phyloP scores from a whole-genome alignment of 2,113 vertebrate species.

The Naja naja region DNA sequence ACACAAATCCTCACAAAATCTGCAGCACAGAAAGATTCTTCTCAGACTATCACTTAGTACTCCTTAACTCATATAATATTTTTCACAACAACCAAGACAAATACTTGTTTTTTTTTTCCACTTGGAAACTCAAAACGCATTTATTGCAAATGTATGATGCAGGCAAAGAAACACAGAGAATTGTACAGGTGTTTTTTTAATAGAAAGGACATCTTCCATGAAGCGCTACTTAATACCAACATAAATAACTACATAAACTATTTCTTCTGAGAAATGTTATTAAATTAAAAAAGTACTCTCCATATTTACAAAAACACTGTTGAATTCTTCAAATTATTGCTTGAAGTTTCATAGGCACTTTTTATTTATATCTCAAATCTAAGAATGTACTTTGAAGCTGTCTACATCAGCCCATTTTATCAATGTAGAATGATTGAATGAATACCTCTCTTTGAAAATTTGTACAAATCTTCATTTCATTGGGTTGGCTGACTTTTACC shows the following conservation, averaged over 20 bases:
- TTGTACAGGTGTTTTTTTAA: constrained; percentile 58
- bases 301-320: constrained; percentile 75
- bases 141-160: constrained; percentile 68
- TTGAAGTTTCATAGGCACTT: constrained; percentile 32
- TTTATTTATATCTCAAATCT: constrained; percentile 44
- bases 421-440: constrained; percentile 22
- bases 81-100: constrained; percentile 41
- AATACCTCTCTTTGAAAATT: constrained; percentile 39
- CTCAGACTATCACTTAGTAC: background rate
- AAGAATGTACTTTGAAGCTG: constrained; percentile 52
- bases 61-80: background rate
- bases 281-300: constrained; percentile 72
- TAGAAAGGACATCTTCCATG: constrained; percentile 57
- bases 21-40: background rate
- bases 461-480: constrained; percentile 4
- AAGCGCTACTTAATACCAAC: constrained; percentile 52
- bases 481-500: constrained; percentile 55
- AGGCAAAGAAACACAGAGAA: constrained; percentile 53
- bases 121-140: constrained; percentile 62
- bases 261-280: constrained; percentile 63
- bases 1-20: background rate
- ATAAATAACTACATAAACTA: constrained; percentile 63
- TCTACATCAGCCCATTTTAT: constrained; percentile 56
- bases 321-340: constrained; percentile 56
- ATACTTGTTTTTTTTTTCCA: constrained; percentile 28